Evolutionary conservation across 2,888 invertebrate genomes (phyloP).

Genomic region (Lacanobia wlatinum): DNA sequence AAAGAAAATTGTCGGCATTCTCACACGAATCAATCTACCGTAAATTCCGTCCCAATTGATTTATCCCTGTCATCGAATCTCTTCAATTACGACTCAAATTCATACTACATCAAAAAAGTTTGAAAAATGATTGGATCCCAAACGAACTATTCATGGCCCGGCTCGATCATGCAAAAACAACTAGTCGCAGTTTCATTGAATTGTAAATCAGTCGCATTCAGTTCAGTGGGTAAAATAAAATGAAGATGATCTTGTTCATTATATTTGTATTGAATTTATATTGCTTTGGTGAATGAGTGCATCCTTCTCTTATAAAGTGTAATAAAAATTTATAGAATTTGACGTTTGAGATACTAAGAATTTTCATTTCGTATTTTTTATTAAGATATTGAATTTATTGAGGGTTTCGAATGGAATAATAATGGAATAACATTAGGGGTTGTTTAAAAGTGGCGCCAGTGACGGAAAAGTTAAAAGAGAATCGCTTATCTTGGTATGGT

Average conservation of each 20-base stretch:
- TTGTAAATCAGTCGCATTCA: constrained; percentile 47
- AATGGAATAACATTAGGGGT: no score
- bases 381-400: no score
- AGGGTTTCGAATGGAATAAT: no score
- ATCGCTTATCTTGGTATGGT: no score
- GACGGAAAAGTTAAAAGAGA: no score
- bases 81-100: constrained; percentile 53
- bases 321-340: not conserved
- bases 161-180: constrained; percentile 35
- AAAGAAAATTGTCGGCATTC: constrained; percentile 36
- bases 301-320: not conserved
- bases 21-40: constrained; percentile 23
- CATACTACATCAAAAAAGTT: constrained; percentile 46
- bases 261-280: constrained; percentile 6
- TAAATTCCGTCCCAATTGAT: constrained; percentile 23
- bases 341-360: not conserved
- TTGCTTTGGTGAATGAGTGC: constrained; percentile 5
- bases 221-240: constrained; percentile 29
- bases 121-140: constrained; percentile 52
- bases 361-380: not conserved
- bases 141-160: constrained; percentile 58
- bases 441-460: no score
- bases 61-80: constrained; percentile 15
- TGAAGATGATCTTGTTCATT: constrained; percentile 5
- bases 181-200: constrained; percentile 40